These are phyloP conservation scores for Wasmannia auropunctata DNA, from an alignment of 1,140 invertebrate genomes.

Conservation along the genomic window DNA sequence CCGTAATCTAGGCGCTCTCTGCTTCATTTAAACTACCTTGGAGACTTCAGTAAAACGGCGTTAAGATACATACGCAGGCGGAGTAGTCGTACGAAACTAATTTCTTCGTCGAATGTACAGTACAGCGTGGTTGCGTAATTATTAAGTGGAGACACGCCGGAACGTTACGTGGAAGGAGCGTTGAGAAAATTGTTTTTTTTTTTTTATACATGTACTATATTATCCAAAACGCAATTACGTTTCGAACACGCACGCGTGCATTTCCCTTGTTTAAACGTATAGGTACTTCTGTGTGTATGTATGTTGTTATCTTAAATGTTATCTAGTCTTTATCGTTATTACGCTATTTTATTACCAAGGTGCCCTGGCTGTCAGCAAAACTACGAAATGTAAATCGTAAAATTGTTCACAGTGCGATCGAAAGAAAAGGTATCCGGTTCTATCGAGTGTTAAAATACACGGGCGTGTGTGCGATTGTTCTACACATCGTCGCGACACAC, in stretches of 20 bases:
- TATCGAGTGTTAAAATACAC: constrained; percentile 42
- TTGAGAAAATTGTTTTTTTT: constrained; percentile 49
- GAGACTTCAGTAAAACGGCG: constrained; percentile 56
- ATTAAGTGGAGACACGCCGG: constrained; percentile 51
- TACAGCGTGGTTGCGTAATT: constrained; percentile 17
- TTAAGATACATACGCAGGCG: constrained; percentile 59
- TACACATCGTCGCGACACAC: constrained; percentile 12
- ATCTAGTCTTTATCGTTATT: constrained; percentile 73
- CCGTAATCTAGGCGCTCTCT: constrained; percentile 68
- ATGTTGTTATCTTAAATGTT: constrained; percentile 71
- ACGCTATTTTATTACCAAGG: constrained; percentile 73
- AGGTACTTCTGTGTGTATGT: constrained; percentile 65
- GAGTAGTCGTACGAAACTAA: constrained; percentile 76
- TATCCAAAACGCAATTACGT: constrained; percentile 69
- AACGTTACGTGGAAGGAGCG: constrained; percentile 66
- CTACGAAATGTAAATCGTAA: constrained; percentile 64
- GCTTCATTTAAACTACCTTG: constrained; percentile 75
- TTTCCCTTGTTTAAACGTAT: constrained; percentile 49
- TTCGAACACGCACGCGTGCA: constrained; percentile 55
- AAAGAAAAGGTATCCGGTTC: constrained; percentile 58
- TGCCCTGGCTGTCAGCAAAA: constrained; percentile 75
- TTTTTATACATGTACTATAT: constrained; percentile 61
- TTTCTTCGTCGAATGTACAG: constrained; percentile 65
- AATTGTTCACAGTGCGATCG: constrained; percentile 56
- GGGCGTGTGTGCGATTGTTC: constrained; percentile 8